phyloP scores from a whole-genome alignment of 2,797 vertebrate species.

The Poeciliopsis paucimaculata region DNA sequence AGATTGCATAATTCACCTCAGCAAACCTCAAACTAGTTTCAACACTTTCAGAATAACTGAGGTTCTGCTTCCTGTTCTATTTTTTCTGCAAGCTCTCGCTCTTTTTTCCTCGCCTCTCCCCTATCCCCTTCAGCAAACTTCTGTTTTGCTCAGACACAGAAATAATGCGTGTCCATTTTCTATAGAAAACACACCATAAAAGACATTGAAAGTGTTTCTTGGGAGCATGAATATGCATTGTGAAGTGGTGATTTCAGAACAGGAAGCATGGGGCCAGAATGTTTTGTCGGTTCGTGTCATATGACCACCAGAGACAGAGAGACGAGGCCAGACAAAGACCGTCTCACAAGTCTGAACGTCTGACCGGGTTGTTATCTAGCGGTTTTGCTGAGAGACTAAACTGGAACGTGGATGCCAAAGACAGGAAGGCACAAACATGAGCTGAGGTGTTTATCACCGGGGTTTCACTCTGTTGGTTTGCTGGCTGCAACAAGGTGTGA shows the following conservation, averaged over 20 bases:
- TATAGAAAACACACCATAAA: constrained; percentile 9
- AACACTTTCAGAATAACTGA: constrained; percentile 38
- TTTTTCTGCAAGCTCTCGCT: constrained; percentile 1
- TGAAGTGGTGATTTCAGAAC: constrained; percentile 42
- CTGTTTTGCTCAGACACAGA: not conserved
- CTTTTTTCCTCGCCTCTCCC: not conserved
- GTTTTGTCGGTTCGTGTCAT: constrained; percentile 68
- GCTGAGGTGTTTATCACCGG: constrained; percentile 10
- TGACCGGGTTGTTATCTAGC: constrained; percentile 39
- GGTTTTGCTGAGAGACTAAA: constrained; percentile 13
- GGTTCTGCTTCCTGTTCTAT: constrained; percentile 48
- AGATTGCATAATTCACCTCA: constrained; percentile 49
- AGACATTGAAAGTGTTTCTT: constrained; percentile 21
- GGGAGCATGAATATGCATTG: constrained; percentile 44
- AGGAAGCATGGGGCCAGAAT: constrained; percentile 54
- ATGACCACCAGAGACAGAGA: constrained; percentile 54
- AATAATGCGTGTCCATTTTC: not conserved
- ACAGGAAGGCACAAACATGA: constrained; percentile 18
- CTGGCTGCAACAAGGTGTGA: not conserved
- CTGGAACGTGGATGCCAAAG: constrained; percentile 20
- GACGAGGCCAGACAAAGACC: constrained; percentile 59
- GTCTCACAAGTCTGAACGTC: constrained; percentile 54
- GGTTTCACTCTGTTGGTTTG: not conserved
- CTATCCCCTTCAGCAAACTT: not conserved
- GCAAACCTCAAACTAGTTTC: constrained; percentile 43